Evolutionary conservation across 2,888 invertebrate genomes (phyloP), one percentile per base, ranked within the genome.

Genomic region (Melinaea marsaeus): DNA sequence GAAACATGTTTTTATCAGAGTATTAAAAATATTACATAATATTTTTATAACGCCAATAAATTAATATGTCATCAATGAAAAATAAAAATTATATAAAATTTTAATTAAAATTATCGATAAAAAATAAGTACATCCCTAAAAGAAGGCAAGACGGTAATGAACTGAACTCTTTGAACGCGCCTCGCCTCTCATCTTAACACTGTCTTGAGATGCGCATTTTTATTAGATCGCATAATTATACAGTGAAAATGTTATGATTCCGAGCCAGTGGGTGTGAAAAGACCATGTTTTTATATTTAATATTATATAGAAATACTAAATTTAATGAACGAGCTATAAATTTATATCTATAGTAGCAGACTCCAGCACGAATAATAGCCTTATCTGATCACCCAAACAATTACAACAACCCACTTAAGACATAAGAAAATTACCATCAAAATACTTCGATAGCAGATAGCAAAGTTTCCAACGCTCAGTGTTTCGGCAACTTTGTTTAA

Each of bases 101-200:
- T n/a, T 3, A 42, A 32, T 46, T 46, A 11, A 47, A 60, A 60
- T 55, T 34, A 64, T 70, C 69, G 69, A 68, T 57, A 67, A 22
- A 58, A 55, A 57, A 58, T 47, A 4, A 4, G 35, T 33, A 68
- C 74, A 66, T 69, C 75, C 69, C 75, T 75, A 73, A 62, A 71
- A 73, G 71, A 63, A 79, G 75, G 73, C 81, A 86, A 86, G 86
- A 85, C 88, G 81, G 81, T 90, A 88, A 89, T 88, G 88, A 88
- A 85, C 83, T 85, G 82, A 78, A 83, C 79, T 80, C 83, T 87
- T 85, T 84, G 83, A 86, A 74, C 77, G 65, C 72, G 69, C 73
- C 69, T 74, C 74, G 58, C 63, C 70, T 65, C 67, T 69, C 71
- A 69, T 72, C 72, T 71, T 69, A 69, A 70, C 70, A 68, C 70